Percentiles rank a stretch among this genome's conserved stretches.
These are phyloP conservation scores for Toxotes chatareus DNA, from an alignment of 2,113 vertebrate species.

Conservation along the genomic window DNA sequence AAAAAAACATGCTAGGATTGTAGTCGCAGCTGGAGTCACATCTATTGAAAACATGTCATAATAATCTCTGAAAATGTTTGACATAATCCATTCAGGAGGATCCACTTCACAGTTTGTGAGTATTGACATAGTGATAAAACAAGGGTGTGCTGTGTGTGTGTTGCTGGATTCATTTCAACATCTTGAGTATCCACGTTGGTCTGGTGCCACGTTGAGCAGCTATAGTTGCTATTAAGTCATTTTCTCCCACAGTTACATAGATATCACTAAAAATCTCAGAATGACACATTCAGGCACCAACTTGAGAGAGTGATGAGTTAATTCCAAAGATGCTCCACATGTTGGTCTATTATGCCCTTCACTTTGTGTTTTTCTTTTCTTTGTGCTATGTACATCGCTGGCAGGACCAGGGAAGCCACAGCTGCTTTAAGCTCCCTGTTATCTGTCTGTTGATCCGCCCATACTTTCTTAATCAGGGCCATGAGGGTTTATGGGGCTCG, in stretches of 20 bases:
- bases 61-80: not conserved
- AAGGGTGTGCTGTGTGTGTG: too few species aligned
- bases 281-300: not conserved
- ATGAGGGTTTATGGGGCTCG: conserved; percentile 20
- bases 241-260: not conserved
- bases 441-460: conserved; percentile 27
- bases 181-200: not conserved
- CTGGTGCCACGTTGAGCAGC: not conserved
- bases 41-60: not conserved
- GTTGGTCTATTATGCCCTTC: not conserved
- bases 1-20: conserved; percentile 8
- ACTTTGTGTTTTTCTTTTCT: not conserved
- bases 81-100: too few species aligned
- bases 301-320: not conserved
- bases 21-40: not conserved
- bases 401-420: conserved; percentile 15
- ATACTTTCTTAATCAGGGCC: conserved; percentile 11
- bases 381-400: not conserved
- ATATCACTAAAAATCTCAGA: not conserved
- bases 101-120: not conserved
- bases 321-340: not conserved
- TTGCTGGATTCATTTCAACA: not conserved
- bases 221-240: not conserved
- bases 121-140: not conserved
- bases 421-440: conserved; percentile 1